A percentile compares a stretch with the other conserved stretches of the same genome.
Evolutionary conservation across 2,888 invertebrate genomes (phyloP).

Genomic region (Heteropelma amictum): DNA sequence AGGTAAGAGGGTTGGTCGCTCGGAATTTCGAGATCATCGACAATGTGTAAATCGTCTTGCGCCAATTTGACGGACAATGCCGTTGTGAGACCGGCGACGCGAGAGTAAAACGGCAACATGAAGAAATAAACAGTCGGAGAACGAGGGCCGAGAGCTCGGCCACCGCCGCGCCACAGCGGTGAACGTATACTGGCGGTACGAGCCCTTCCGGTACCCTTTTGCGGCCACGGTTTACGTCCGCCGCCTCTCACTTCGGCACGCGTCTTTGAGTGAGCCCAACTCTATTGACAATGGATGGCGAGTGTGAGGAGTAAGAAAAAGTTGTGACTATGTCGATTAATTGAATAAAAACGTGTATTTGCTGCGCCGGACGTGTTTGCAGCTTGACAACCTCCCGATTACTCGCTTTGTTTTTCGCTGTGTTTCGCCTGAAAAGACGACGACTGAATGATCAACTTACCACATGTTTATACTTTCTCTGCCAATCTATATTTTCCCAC

Average conservation of each 20-base stretch:
- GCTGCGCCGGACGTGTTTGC: no score
- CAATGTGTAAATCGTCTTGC: slow-evolving; percentile 96
- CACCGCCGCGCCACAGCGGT: slow-evolving; percentile 91
- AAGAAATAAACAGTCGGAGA: slow-evolving; percentile 95
- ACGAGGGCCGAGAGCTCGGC: slow-evolving; percentile 92
- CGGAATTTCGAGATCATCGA: slow-evolving; percentile 92
- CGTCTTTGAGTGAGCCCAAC: slow-evolving; percentile 87
- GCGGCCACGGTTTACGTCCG: slow-evolving; percentile 97
- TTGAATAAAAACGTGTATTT: background rate
- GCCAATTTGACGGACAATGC: slow-evolving; percentile 94
- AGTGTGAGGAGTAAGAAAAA: background rate
- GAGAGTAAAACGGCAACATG: slow-evolving; percentile 90
- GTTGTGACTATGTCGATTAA: background rate
- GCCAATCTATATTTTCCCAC: slow-evolving; percentile 92
- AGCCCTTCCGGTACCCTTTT: slow-evolving; percentile 94
- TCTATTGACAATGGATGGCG: slow-evolving; percentile 71
- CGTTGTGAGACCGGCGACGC: slow-evolving; percentile 89
- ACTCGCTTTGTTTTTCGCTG: no score
- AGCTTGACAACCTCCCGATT: no score
- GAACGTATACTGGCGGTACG: slow-evolving; percentile 96
- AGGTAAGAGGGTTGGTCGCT: slow-evolving; percentile 88
- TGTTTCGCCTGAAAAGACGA: background rate
- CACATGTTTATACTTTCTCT: slow-evolving; percentile 88
- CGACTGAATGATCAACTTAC: slow-evolving; percentile 75
- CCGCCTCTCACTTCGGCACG: slow-evolving; percentile 93